phyloP scores from a whole-genome alignment of 2,797 vertebrate genomes.

The Periparus ater region DNA sequence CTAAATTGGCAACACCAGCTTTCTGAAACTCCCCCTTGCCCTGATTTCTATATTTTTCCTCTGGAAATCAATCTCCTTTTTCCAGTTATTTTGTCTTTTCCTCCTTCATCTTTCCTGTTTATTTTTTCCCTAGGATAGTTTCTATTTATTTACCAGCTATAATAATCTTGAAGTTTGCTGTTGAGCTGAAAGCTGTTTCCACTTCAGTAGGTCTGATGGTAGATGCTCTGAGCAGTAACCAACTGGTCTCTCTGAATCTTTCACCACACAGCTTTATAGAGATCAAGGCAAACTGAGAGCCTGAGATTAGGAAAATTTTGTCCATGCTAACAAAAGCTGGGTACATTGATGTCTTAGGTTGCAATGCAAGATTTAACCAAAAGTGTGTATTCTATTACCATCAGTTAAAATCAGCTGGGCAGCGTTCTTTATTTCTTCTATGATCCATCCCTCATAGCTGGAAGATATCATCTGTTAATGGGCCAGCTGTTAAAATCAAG shows the following conservation, averaged over 20 bases:
- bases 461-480: no score
- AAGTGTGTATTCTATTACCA: no score
- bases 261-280: background rate
- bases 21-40: background rate
- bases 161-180: background rate
- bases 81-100: background rate
- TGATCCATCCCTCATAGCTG: no score
- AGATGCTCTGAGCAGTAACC: background rate
- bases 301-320: background rate
- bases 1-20: background rate
- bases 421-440: no score
- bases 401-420: no score
- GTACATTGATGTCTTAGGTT: background rate
- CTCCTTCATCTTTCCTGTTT: background rate
- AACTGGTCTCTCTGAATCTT: background rate
- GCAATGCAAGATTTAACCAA: no score
- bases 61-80: background rate
- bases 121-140: background rate
- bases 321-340: background rate
- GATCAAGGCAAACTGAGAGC: background rate
- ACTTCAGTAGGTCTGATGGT: background rate
- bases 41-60: background rate
- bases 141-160: background rate
- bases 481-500: no score
- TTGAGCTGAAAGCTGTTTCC: background rate